A percentile compares a stretch with the other conserved stretches of the same genome.
These are phyloP conservation scores for Melanotaenia pygmaea DNA, from an alignment of 2,797 vertebrate species.

Conservation along the genomic window DNA sequence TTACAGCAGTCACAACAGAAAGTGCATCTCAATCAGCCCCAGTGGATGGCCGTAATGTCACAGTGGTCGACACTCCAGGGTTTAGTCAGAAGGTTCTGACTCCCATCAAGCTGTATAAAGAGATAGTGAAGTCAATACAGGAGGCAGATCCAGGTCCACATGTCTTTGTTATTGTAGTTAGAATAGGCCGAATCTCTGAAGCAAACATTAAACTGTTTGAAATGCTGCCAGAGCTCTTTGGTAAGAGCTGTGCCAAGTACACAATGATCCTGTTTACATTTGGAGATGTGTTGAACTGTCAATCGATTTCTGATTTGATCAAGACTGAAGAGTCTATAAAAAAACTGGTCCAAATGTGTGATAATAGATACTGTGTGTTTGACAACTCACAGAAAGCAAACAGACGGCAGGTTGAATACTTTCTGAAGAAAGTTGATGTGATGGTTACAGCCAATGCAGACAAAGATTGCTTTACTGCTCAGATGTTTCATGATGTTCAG, in stretches of 20 bases:
- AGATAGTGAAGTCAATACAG: fast-evolving
- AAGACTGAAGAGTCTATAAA: neutral
- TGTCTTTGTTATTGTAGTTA: neutral
- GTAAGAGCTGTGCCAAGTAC: neutral
- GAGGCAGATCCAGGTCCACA: conserved; percentile 1
- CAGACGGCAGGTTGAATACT: neutral
- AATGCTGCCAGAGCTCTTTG: neutral
- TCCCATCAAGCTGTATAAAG: neutral
- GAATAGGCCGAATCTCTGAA: fast-evolving
- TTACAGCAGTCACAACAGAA: neutral
- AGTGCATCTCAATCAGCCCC: neutral
- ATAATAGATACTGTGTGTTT: neutral
- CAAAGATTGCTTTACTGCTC: neutral
- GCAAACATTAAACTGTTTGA: neutral
- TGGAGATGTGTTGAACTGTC: neutral
- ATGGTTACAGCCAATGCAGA: neutral
- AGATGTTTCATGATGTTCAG: neutral
- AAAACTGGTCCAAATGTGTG: neutral
- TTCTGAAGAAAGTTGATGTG: neutral
- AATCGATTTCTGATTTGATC: fast-evolving
- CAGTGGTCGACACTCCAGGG: conserved; percentile 6
- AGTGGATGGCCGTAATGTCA: neutral
- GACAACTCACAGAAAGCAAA: neutral
- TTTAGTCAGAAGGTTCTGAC: neutral
- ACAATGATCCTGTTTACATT: neutral